These are phyloP conservation scores for Schizothorax lantsangensis DNA, from an alignment of 2,797 vertebrate genomes.

Conservation along the genomic window DNA sequence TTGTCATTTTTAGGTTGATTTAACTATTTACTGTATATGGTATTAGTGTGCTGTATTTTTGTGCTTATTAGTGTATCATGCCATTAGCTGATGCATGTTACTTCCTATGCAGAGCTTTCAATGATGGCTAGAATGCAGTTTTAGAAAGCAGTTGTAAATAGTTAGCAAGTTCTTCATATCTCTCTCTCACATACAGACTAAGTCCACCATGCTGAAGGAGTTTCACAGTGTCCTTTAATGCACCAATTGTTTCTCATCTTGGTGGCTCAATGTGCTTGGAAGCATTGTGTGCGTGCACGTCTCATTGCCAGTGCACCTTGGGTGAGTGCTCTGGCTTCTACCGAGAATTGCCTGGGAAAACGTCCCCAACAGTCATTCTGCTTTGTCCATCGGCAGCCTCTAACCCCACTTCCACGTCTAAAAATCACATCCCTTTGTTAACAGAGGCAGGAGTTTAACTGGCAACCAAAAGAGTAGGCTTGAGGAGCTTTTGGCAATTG, in stretches of 20 bases:
- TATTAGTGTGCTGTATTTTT: background rate
- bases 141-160: background rate
- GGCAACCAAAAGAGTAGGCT: conserved; percentile 13
- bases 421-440: conserved; percentile 43
- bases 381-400: conserved; percentile 36
- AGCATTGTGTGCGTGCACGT: background rate
- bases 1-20: background rate
- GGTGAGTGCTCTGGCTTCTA: conserved; percentile 7
- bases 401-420: conserved; percentile 14
- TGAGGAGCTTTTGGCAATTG: conserved; percentile 14
- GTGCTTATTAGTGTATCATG: background rate
- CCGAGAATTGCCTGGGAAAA: conserved; percentile 20
- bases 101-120: background rate
- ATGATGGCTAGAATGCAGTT: background rate
- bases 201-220: background rate
- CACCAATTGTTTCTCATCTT: background rate
- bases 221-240: conserved; percentile 10
- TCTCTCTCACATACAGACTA: background rate
- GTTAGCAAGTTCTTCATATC: background rate
- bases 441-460: conserved; percentile 9
- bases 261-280: conserved; percentile 7
- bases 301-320: conserved; percentile 15
- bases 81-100: background rate
- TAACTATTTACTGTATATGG: background rate
- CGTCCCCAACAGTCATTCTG: background rate